Base-by-base conservation (phyloP, 2,888 invertebrate species). In the Ligdia adustata region DNA sequence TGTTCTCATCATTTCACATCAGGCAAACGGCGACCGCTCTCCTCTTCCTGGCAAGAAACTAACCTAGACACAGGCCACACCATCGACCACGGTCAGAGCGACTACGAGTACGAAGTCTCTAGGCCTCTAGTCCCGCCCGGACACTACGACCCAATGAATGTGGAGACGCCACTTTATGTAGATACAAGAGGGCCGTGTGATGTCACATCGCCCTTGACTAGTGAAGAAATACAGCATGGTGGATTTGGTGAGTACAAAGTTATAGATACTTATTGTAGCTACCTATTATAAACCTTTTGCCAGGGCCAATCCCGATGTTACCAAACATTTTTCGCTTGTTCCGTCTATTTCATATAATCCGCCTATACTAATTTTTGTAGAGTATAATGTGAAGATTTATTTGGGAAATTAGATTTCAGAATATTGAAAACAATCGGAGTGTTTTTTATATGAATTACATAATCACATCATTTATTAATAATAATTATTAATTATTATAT, bases 61-160 rank as follows among this genome's bases (percentile, higher is more conserved):
- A 98, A 98, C 82, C 84, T 98, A 15, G 98, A 98, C 76, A 94
- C 95, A 0, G 94, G 95, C 70, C 91, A 93, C 48, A 94, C 95
- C 0, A 90, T 93, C 38, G 96, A 97, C 73, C 94, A 94, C 60
- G 94, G 93, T 2, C 81, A 92, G 18, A 63, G 72, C 0, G 82
- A 87, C 6, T 80, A 92, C 18, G 85, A 87, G 18, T 86, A 72
- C 58, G 76, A 76, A 28, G 52, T 48, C 16, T 44, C 24, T 9
- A 67, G 73, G 11, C 63, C 75, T 0, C 51, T 80, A 2, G 45
- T 75, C 24, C 77, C 78, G 0, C 80, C 84, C 0, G 79, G 81
- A 0, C 83, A 86, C 43, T 86, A 86, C 39, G 77, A 77, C 9
- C 66, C 66, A 0, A 66, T 56, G 1, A 75, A 88, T 20, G 79